phyloP scores from a whole-genome alignment of 2,888 invertebrate species.

The Acheta domesticus region DNA sequence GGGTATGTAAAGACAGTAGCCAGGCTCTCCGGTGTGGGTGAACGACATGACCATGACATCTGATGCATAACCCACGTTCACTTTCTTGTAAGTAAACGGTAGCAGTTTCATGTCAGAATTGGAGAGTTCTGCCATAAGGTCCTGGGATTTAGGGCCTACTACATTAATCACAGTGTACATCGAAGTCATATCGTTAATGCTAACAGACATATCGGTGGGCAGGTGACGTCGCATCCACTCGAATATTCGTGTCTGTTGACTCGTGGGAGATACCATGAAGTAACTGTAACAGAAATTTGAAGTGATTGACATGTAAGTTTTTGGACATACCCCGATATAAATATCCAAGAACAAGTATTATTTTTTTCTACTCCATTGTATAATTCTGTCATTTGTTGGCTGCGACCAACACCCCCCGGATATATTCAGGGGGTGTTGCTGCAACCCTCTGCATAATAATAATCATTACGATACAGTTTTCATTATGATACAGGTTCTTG shows the following conservation, averaged over 20 bases:
- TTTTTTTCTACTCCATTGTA: too few species aligned
- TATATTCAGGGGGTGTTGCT: too few species aligned
- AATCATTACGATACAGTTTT: too few species aligned
- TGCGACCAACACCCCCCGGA: too few species aligned
- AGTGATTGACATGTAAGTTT: neutral
- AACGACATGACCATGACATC: conserved; percentile 68
- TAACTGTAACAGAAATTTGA: conserved; percentile 50
- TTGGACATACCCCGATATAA: too few species aligned
- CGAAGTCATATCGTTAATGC: conserved; percentile 65
- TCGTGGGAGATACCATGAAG: conserved; percentile 75
- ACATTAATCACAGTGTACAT: conserved; percentile 70
- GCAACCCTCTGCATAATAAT: too few species aligned
- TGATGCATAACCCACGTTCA: conserved; percentile 65
- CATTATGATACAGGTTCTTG: too few species aligned
- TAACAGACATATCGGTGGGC: conserved; percentile 58
- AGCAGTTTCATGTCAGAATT: conserved; percentile 60
- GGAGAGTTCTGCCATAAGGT: conserved; percentile 61
- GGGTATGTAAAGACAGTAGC: conserved; percentile 66
- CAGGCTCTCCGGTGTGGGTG: conserved; percentile 69
- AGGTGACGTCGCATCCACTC: conserved; percentile 67
- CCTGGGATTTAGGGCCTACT: conserved; percentile 65
- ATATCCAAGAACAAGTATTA: too few species aligned
- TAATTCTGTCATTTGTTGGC: too few species aligned
- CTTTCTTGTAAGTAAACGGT: conserved; percentile 62
- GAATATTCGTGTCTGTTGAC: conserved; percentile 68